phyloP scores from a whole-genome alignment of 2,113 vertebrate species.

The Aepyceros melampus region DNA sequence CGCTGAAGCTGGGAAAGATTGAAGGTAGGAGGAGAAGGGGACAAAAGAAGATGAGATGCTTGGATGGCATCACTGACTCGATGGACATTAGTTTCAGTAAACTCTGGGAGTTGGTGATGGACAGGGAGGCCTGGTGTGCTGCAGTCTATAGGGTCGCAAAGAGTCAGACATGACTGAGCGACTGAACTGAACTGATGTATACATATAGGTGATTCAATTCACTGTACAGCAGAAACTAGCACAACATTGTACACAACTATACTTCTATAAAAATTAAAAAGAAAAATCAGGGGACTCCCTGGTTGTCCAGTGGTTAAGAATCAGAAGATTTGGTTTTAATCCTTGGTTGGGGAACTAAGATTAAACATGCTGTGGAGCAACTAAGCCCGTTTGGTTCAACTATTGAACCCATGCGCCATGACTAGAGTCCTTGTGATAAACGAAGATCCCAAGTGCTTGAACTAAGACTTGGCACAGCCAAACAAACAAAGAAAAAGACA shows the following conservation, averaged over 20 bases:
- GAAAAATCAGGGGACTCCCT: neutral
- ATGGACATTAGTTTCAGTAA: neutral
- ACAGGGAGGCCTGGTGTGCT: neutral
- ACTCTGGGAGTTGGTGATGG: neutral
- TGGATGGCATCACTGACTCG: neutral
- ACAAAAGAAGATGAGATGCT: neutral
- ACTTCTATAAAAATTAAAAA: neutral
- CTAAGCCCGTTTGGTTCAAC: neutral
- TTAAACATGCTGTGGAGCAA: neutral
- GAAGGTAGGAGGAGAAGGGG: neutral
- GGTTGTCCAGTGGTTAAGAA: neutral
- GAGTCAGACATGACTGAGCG: no score
- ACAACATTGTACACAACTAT: neutral
- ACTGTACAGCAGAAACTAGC: no score
- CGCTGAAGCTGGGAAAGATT: neutral
- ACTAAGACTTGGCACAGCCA: neutral
- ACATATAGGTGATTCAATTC: no score
- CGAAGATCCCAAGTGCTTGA: neutral
- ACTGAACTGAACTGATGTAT: no score
- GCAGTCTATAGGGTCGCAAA: accelerated
- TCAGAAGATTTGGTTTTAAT: neutral
- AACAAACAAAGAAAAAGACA: neutral
- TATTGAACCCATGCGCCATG: neutral
- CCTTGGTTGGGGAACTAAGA: neutral
- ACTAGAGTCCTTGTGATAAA: neutral